Percentiles rank a stretch among this genome's conserved stretches.
phyloP scores from a whole-genome alignment of 2,888 invertebrate genomes.

The Andrena praecox region DNA sequence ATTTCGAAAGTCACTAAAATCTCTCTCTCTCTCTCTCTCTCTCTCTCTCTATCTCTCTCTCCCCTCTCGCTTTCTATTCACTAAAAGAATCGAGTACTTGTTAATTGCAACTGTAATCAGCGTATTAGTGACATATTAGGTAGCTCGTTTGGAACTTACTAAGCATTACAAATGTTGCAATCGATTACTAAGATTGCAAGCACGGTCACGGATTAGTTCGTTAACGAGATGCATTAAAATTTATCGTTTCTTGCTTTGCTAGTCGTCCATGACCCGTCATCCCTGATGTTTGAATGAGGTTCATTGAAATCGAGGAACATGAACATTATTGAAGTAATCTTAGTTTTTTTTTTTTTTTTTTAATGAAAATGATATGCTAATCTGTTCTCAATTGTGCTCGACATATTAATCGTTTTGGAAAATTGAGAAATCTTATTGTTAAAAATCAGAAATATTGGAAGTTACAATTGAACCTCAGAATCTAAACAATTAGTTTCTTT shows the following conservation, averaged over 20 bases:
- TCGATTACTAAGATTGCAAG: constrained; percentile 25
- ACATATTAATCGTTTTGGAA: not conserved
- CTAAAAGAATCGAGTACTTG: constrained; percentile 12
- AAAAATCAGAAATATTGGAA: not conserved
- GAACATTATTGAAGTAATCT: not conserved
- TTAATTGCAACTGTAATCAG: constrained; percentile 48
- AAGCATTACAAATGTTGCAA: constrained; percentile 29
- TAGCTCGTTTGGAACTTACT: constrained; percentile 23
- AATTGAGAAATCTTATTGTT: not conserved
- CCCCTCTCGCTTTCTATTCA: constrained; percentile 4
- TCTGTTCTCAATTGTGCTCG: not conserved
- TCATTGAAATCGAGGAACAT: not conserved
- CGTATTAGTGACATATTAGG: constrained; percentile 10
- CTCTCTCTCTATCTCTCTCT: constrained; percentile 9
- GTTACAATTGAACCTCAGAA: not conserved
- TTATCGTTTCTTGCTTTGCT: constrained; percentile 22
- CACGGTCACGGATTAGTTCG: constrained; percentile 46
- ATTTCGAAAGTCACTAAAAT: not conserved
- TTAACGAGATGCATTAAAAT: not conserved
- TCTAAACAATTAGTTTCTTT: not conserved
- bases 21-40: constrained; percentile 17
- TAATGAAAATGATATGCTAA: not conserved
- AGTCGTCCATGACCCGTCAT: constrained; percentile 21
- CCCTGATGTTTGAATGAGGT: not conserved
- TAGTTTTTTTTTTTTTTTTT: not conserved